phyloP scores from a whole-genome alignment of 2,113 vertebrate species.

The Jaculus jaculus region DNA sequence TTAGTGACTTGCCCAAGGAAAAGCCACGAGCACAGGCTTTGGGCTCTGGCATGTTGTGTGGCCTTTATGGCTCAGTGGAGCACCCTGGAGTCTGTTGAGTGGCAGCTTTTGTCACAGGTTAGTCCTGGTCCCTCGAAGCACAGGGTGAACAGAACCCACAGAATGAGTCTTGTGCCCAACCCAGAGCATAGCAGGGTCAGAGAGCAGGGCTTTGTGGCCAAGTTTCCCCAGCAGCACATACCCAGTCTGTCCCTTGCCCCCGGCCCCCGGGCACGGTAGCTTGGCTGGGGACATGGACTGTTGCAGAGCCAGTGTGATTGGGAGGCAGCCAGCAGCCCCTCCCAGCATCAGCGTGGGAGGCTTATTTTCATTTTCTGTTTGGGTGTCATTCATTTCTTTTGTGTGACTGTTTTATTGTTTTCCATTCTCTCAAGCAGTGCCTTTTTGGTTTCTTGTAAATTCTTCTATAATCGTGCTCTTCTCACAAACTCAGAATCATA shows the following conservation, averaged over 20 bases:
- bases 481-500: conserved; percentile 69
- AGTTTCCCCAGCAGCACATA: background rate
- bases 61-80: background rate
- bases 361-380: conserved; percentile 14
- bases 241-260: no score
- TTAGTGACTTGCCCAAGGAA: background rate
- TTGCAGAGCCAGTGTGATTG: background rate
- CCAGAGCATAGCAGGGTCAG: background rate
- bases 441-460: conserved; percentile 78
- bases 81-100: fast-evolving
- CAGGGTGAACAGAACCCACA: background rate
- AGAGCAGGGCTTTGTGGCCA: background rate
- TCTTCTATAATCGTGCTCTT: conserved; percentile 67
- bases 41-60: background rate
- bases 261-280: background rate
- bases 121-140: background rate
- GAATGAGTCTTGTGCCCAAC: background rate
- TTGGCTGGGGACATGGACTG: background rate
- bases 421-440: conserved; percentile 63
- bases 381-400: conserved; percentile 66
- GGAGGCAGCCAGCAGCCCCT: background rate
- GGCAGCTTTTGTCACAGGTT: background rate
- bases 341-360: background rate
- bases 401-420: conserved; percentile 76
- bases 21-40: background rate